phyloP scores from a whole-genome alignment of 2,888 invertebrate species.

The Drosophila antonietae region DNA sequence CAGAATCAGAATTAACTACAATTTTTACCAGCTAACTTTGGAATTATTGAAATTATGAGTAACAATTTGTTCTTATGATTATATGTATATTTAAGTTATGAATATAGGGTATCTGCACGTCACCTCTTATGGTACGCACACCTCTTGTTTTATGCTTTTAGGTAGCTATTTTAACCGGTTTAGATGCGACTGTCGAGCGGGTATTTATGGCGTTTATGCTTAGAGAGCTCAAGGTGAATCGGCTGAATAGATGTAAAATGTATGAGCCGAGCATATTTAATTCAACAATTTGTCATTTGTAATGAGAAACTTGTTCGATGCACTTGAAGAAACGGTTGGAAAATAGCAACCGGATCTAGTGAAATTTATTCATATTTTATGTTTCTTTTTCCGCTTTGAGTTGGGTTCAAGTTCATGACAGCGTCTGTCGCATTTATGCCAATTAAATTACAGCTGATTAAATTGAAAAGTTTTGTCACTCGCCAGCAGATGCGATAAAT shows the following conservation, averaged over 20 bases:
- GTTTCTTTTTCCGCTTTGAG: conserved; percentile 42
- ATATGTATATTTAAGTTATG: too few species aligned
- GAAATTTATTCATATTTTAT: conserved; percentile 35
- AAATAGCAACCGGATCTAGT: conserved; percentile 1
- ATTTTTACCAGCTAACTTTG: too few species aligned
- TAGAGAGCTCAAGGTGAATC: conserved; percentile 71
- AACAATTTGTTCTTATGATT: too few species aligned
- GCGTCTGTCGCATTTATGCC: conserved; percentile 38
- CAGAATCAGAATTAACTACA: too few species aligned
- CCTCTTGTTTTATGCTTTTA: conserved; percentile 25
- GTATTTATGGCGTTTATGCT: conserved; percentile 40
- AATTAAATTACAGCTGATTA: conserved; percentile 54
- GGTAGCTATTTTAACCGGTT: conserved; percentile 65
- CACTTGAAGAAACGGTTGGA: conserved; percentile 56
- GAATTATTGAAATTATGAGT: too few species aligned
- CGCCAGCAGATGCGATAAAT: conserved; percentile 2
- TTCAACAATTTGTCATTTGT: conserved; percentile 55
- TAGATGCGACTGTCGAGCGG: conserved; percentile 48
- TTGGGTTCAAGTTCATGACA: conserved; percentile 41
- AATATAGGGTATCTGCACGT: not conserved
- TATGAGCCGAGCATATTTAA: conserved; percentile 47
- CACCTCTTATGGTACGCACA: too few species aligned
- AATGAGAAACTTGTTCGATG: conserved; percentile 71
- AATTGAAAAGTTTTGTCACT: conserved; percentile 52
- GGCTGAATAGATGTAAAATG: conserved; percentile 49